Percentiles rank a stretch among this genome's conserved stretches.
phyloP scores from a whole-genome alignment of 2,797 vertebrate species.

The Enteromius fasciolatus region DNA sequence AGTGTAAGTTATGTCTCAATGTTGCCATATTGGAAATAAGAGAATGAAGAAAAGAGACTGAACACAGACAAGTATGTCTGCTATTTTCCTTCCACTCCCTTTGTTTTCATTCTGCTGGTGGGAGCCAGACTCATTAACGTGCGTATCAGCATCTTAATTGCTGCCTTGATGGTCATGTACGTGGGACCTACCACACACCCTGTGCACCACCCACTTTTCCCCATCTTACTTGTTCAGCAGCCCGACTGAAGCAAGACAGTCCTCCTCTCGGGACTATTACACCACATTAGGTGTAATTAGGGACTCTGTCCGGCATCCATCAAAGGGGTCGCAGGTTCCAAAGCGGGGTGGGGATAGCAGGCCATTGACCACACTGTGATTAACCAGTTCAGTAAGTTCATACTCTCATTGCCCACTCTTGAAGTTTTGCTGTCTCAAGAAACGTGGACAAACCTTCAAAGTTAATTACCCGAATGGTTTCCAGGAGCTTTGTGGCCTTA shows the following conservation, averaged over 20 bases:
- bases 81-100: conserved; percentile 18
- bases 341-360: conserved; percentile 39
- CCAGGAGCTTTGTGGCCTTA: neutral
- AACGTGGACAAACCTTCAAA: conserved; percentile 35
- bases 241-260: conserved; percentile 47
- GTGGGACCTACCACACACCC: conserved; percentile 54
- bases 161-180: conserved; percentile 54
- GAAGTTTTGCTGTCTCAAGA: neutral
- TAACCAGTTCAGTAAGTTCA: conserved; percentile 24
- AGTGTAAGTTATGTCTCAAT: neutral
- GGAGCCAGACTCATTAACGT: conserved; percentile 53
- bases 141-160: conserved; percentile 59
- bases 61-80: neutral
- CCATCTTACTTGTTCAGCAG: conserved; percentile 19
- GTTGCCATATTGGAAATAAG: conserved; percentile 3
- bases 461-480: conserved; percentile 18
- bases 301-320: conserved; percentile 53
- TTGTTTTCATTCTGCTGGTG: conserved; percentile 39
- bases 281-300: conserved; percentile 66
- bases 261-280: conserved; percentile 62
- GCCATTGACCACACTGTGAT: conserved; percentile 25
- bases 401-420: neutral
- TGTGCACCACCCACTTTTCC: conserved; percentile 24
- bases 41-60: conserved; percentile 24
- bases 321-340: conserved; percentile 53